A percentile compares a stretch with the other conserved stretches of the same genome.
phyloP scores from a whole-genome alignment of 30 jellyfish, hydroid and myxozoan genomes.

The Aurelia sp. region DNA sequence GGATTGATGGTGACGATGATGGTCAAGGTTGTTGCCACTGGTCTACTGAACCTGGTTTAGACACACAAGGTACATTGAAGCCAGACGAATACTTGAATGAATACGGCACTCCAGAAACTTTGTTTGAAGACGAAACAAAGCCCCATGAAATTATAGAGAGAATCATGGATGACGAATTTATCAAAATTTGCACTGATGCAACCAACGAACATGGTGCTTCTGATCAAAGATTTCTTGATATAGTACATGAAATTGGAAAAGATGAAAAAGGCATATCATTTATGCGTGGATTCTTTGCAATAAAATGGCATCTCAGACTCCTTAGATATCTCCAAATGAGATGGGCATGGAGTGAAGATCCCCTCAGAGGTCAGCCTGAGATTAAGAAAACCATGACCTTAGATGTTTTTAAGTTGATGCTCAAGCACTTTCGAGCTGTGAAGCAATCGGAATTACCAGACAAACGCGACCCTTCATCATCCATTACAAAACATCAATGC shows the following conservation, averaged over 20 bases:
- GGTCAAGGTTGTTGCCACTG: neutral
- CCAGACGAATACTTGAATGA: too few relatives aligned
- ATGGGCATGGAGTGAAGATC: too few relatives aligned
- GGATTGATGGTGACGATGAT: neutral
- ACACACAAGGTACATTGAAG: too few relatives aligned
- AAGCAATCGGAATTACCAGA: neutral
- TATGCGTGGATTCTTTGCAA: neutral
- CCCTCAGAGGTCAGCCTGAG: neutral
- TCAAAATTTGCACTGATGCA: neutral
- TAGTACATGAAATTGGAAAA: neutral
- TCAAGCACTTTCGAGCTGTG: conserved; percentile 26
- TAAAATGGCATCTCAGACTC: neutral
- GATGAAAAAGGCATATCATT: neutral
- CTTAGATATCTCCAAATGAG: neutral
- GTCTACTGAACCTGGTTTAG: neutral
- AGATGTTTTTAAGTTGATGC: neutral
- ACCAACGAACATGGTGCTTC: neutral
- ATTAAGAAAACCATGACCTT: conserved; percentile 6
- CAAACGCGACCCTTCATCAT: neutral
- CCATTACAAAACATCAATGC: conserved; percentile 14
- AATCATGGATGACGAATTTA: neutral
- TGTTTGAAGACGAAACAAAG: too few relatives aligned
- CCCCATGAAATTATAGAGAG: neutral
- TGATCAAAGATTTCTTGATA: neutral
- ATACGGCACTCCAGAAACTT: too few relatives aligned